Evolutionary conservation across 2,113 vertebrate species (phyloP).

Genomic region (Scopus umbretta): DNA sequence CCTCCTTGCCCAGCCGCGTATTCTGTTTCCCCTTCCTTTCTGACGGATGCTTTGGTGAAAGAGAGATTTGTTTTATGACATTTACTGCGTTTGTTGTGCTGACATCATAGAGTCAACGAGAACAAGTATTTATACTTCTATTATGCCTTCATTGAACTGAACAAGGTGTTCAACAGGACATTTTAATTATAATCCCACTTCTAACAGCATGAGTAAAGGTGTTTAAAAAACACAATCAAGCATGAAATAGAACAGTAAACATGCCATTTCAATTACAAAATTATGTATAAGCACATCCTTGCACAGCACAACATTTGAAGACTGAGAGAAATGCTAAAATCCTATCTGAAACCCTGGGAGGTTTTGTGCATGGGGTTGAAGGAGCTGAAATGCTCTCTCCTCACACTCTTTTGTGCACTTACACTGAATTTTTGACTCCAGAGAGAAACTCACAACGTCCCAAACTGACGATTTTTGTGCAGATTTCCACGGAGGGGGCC

Average conservation of each 20-base stretch:
- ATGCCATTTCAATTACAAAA: conserved; percentile 62
- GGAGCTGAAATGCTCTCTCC: conserved; percentile 15
- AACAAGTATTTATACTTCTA: conserved; percentile 68
- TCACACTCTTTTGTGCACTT: not conserved
- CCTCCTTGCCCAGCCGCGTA: not conserved
- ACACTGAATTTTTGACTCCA: conserved; percentile 15
- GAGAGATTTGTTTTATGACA: conserved; percentile 31
- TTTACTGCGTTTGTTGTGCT: conserved; percentile 40
- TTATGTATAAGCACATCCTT: conserved; percentile 54
- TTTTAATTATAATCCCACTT: conserved; percentile 61
- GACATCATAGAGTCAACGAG: conserved; percentile 56
- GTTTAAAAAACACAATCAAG: conserved; percentile 61
- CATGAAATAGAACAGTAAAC: conserved; percentile 71
- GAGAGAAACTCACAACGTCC: conserved; percentile 10
- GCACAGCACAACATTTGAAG: conserved; percentile 41
- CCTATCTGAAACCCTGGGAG: conserved; percentile 8
- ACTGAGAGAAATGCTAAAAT: not conserved
- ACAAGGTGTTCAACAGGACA: conserved; percentile 69
- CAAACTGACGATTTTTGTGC: conserved; percentile 39
- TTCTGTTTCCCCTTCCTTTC: not conserved
- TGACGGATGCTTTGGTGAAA: not conserved
- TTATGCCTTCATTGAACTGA: conserved; percentile 63
- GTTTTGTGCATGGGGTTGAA: not conserved
- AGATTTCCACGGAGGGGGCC: conserved; percentile 36
- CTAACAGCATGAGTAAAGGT: conserved; percentile 51